These are phyloP conservation scores for Gambusia holbrooki DNA, from an alignment of 2,113 vertebrate genomes.

Conservation along the genomic window DNA sequence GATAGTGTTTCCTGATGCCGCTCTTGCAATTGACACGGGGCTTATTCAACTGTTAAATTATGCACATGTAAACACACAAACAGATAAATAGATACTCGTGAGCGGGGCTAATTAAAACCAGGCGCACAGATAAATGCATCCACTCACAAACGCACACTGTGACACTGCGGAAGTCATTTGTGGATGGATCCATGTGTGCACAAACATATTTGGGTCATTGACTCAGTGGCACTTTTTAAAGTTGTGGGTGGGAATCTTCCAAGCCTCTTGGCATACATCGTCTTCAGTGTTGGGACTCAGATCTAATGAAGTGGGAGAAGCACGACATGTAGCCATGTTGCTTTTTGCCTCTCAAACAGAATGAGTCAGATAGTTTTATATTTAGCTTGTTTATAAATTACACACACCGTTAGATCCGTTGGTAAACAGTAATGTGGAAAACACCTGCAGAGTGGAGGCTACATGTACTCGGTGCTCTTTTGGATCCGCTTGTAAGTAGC, in stretches of 20 bases:
- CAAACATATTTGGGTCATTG: slow-evolving; percentile 51
- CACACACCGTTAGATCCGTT: background rate
- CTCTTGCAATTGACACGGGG: slow-evolving; percentile 32
- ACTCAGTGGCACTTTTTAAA: slow-evolving; percentile 53
- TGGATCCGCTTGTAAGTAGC: background rate
- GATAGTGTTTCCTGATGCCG: slow-evolving; percentile 14
- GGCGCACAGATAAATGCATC: background rate
- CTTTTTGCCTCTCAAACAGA: background rate
- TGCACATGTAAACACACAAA: slow-evolving; percentile 38
- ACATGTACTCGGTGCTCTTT: background rate
- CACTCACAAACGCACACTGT: slow-evolving; percentile 6
- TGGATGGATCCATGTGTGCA: slow-evolving; percentile 15
- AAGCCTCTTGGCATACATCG: slow-evolving; percentile 26
- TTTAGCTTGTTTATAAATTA: background rate
- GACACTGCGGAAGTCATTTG: slow-evolving; percentile 1
- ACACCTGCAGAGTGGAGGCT: background rate
- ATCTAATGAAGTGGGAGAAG: slow-evolving; percentile 10
- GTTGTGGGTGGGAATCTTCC: slow-evolving; percentile 36
- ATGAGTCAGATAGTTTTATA: slow-evolving; percentile 2
- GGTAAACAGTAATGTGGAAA: background rate
- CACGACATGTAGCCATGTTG: slow-evolving; percentile 2
- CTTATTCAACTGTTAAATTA: slow-evolving; percentile 56
- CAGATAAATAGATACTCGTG: background rate
- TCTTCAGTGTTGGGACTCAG: slow-evolving; percentile 6
- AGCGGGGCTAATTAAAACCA: slow-evolving; percentile 20